Base-by-base conservation (phyloP, 2,888 invertebrate genomes). In the Epinotia ramella region DNA sequence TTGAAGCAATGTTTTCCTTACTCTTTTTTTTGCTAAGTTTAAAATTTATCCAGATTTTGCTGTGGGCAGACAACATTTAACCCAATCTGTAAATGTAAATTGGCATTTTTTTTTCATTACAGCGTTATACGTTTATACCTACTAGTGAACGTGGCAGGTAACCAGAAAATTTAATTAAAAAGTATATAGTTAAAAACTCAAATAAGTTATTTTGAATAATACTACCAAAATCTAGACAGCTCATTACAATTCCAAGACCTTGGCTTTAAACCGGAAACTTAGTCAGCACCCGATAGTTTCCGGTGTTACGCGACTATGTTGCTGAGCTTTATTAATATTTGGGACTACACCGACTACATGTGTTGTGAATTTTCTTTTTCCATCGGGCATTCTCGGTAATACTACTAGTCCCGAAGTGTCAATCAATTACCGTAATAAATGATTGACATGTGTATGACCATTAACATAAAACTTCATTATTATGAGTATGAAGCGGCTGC, bases 211-310 rank as follows among this genome's bases (percentile, higher is more conserved):
- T 33, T 67, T n/a, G 9, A 5, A 53, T 20, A 18, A 18, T 18
- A 12, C 1, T 68, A 16, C 24, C 16, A 24, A 20, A 49, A 64
- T 16, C 6, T 53, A n/a, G 46, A 13, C 63, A 20, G 28, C 53
- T 59, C 24, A 76, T 71, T 60, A 44, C 13, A 60, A 56, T 53
- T 24, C 20, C 18, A 62, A 66, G 56, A 46, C 66, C 62, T 66
- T 70, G 53, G 16, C 18, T 63, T n/a, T 12, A 57, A 28, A 73
- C 77, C 73, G 73, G 77, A 73, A 73, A 70, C 53, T 66, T 46
- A 44, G 7, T 53, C 53, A 53, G n/a, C 57, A 62, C 13, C 33
- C 56, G 28, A 40, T 18, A 57, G 73, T 69, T 59, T 73, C 77
- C 73, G 69, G 73, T 53, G 73, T 69, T 69, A 66, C 65, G 65